Evolutionary conservation across 2,888 invertebrate genomes (phyloP), one percentile per base, ranked within the genome.

Genomic region (Tiphia femorata): DNA sequence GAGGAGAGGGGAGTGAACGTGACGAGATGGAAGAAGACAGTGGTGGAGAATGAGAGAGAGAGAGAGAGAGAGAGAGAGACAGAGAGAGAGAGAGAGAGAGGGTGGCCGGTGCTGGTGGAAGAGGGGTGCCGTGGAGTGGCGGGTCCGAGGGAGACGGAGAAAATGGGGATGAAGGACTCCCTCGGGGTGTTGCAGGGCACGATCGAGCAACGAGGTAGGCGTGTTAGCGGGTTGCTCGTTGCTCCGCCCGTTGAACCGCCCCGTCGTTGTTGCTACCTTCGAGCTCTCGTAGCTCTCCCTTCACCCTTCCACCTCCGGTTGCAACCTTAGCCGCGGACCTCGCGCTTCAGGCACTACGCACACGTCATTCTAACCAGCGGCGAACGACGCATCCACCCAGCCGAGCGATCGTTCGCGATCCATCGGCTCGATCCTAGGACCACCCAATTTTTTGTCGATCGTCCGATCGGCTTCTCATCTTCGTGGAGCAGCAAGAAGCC

Each of bases 171-270:
- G 56, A 53, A 57, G 62, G 53, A 62, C 58, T 65, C n/a, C 68
- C 65, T 67, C 62, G 69, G 71, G 68, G 70, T 70, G 72, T 69
- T 62, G 50, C 60, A 49, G 56, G 59, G 48, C 57, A 61, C 44
- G 54, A 62, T 64, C 65, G 49, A 47, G 67, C 53, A 65, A 65
- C 55, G 48, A 51, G 62, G 52, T 50, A 57, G 74, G 74, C 70
- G 70, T 58, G 57, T 56, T 61, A 40, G 40, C 42, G 53, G 47
- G 49, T 64, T 64, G 64, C 62, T 56, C 38, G 10, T 63, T 42
- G 64, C 67, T 53, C 75, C 74, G 70, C 74, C 73, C 52, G 52
- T 56, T 43, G 71, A 35, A 65, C 69, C 76, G 75, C 73, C 76
- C 56, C 60, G 64, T 64, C 46, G 61, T 64, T 49, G 60, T 64